Base-by-base conservation (phyloP, 2,113 vertebrate species). In the Notechis scutatus region DNA sequence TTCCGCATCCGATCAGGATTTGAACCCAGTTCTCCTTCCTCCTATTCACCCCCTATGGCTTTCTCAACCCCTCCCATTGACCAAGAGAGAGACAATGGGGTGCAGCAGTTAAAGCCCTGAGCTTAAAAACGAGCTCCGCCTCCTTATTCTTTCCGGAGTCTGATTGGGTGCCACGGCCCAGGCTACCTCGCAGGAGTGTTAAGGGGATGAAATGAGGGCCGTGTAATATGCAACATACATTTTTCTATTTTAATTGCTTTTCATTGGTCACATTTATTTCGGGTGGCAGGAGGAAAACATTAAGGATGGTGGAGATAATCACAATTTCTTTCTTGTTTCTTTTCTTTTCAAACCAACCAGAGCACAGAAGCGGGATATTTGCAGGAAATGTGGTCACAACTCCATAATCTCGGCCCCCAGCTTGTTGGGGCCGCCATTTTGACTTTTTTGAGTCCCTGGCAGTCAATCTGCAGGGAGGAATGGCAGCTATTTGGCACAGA, bases 401-500 rank as follows among this genome's bases (percentile, higher is more conserved):
- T 39, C n/a, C n/a, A 39, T 20, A 20, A 81, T 39, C n/a, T 34
- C 14, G 34, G 15, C n/a, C n/a, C n/a, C n/a, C 2, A 5, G 12
- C 4, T 26, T 11, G 29, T 34, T 56, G 18, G 55, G 56, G 56
- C 56, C 21, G 2, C 56, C 56, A 59, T 59, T 81, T 39, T 81
- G 69, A 81, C 34, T 81, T 39, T 39, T 81, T 8, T 39, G 69
- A 81, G 34, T 81, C 6, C 34, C 14, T 8, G 15, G 1, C 69
- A 7, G 34, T 8, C 69, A 74, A 15, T 39, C 14, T 34, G n/a
- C 69, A 20, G 69, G 69, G n/a, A 39, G n/a, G 11, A 69, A 69
- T 4, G 4, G 52, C 34, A 54, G 52, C 42, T 14, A 26, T 0
- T 2, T 39, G 23, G 3, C 0, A 1, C 24, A 2, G 54, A 52